Conservation (phyloP, 2,888 invertebrate species). For the Sinhomidia bicolor region DNA sequence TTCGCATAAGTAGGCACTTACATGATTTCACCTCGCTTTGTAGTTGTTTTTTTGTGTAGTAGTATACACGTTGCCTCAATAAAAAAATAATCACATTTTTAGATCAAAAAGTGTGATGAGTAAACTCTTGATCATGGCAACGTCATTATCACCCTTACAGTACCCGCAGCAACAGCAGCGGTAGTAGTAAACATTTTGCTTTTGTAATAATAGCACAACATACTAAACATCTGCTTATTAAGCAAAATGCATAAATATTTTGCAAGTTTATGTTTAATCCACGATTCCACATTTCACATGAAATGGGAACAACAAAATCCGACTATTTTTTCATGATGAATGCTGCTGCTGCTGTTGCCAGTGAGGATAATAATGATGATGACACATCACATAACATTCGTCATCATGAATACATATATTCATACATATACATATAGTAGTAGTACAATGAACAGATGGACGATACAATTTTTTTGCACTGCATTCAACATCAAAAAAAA, state of each 20-base stretch:
- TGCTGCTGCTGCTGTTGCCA: too few relatives aligned
- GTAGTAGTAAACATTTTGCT: neutral
- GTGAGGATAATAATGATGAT: constrained; percentile 28
- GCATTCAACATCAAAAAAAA: too few relatives aligned
- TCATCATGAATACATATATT: too few relatives aligned
- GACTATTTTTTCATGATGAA: too few relatives aligned
- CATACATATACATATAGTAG: too few relatives aligned
- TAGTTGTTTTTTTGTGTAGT: too few relatives aligned
- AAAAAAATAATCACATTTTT: constrained; percentile 30
- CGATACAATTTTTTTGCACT: too few relatives aligned
- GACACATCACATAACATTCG: constrained; percentile 7
- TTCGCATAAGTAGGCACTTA: too few relatives aligned
- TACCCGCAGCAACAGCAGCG: neutral
- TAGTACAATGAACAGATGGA: neutral
- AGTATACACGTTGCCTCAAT: neutral
- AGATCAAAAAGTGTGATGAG: constrained; percentile 16
- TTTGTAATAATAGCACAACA: too few relatives aligned
- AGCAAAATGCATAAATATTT: constrained; percentile 1
- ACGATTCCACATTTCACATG: neutral
- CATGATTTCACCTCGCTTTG: too few relatives aligned
- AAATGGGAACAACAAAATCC: neutral
- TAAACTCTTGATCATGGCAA: constrained; percentile 7
- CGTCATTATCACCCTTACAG: too few relatives aligned
- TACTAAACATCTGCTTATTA: too few relatives aligned
- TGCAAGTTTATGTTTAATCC: neutral